Evolutionary conservation across 2,113 vertebrate species (phyloP).

Genomic region (Chamaetylas fuelleborni): DNA sequence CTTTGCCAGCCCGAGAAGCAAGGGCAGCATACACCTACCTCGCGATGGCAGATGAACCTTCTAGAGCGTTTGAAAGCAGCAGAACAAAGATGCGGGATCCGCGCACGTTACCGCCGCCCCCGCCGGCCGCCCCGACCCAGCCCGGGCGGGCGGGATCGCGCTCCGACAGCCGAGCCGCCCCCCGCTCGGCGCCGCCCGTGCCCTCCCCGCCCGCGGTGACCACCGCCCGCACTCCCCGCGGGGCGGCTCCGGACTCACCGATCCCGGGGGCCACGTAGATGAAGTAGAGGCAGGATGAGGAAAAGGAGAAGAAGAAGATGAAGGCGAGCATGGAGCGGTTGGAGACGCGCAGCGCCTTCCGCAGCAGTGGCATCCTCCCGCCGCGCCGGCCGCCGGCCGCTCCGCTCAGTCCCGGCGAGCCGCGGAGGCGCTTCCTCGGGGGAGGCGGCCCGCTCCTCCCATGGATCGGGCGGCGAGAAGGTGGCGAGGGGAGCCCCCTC

Average conservation of each 20-base stretch:
- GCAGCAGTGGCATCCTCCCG: slow-evolving; percentile 82
- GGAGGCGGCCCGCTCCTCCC: neutral
- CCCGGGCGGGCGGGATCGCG: neutral
- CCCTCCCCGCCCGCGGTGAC: neutral
- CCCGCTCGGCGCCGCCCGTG: neutral
- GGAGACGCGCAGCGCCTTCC: slow-evolving; percentile 86
- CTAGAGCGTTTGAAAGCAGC: slow-evolving; percentile 3
- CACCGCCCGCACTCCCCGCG: neutral
- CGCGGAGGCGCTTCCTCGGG: neutral
- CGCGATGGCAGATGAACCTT: slow-evolving; percentile 31
- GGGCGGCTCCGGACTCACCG: slow-evolving; percentile 75
- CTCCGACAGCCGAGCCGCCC: neutral
- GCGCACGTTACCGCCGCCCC: neutral
- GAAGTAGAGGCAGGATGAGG: slow-evolving; percentile 94
- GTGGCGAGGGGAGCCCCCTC: neutral
- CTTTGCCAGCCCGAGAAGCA: neutral
- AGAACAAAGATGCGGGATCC: slow-evolving; percentile 23
- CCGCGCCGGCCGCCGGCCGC: neutral
- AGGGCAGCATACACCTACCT: neutral
- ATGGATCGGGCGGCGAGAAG: slow-evolving; percentile 31
- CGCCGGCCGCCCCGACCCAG: neutral
- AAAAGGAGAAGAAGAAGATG: slow-evolving; percentile 95
- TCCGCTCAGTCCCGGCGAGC: neutral
- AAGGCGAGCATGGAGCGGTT: slow-evolving; percentile 93
- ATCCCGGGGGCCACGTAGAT: slow-evolving; percentile 94